Evolutionary conservation across 2,888 invertebrate genomes (phyloP), one percentile per base, ranked within the genome.

Genomic region (Palloptera scutellata): DNA sequence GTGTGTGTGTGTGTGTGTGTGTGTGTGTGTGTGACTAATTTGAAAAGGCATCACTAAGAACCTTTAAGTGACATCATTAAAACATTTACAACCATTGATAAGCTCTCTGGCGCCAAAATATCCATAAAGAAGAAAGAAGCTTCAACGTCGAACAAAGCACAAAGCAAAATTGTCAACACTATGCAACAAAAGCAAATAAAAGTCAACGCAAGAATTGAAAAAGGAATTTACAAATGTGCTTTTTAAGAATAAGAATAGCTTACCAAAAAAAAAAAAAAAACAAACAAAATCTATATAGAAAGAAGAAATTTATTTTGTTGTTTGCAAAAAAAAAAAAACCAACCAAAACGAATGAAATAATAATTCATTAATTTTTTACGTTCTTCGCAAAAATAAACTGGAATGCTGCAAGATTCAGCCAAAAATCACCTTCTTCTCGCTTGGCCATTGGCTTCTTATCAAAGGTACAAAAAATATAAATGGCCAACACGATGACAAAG

Each of bases 401-500:
- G 48, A 13, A 20, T 15, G 13, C 53, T 10, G 3, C 4, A 13
- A 30, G 1, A 20, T n/a, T 11, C 60, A 30, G 13, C 20, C n/a
- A n/a, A n/a, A 17, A 61, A 41, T 52, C 41, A 4, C 30, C 30
- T 41, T 17, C 30, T 40, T 57, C 51, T 13, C 13, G 40, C n/a
- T n/a, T n/a, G n/a, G n/a, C 5, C 19, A 8, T 17, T 8, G 17
- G 9, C 48, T 12, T 42, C 61, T 66, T 66, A 66, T 66, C 66
- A 66, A 48, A 52, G 61, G 61, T 20, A 66, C 57, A 61, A 66
- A 66, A 66, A 61, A 66, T 66, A 66, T 66, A 78, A 79, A 80
- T 78, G 79, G 66, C 73, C 72, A 74, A 77, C 79, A 79, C 77
- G 79, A 81, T 79, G 81, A 79, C 81, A 79, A 79, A 81, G 77